Evolutionary conservation across 2,797 vertebrate species (phyloP).

Genomic region (Triplophysa bombifrons): DNA sequence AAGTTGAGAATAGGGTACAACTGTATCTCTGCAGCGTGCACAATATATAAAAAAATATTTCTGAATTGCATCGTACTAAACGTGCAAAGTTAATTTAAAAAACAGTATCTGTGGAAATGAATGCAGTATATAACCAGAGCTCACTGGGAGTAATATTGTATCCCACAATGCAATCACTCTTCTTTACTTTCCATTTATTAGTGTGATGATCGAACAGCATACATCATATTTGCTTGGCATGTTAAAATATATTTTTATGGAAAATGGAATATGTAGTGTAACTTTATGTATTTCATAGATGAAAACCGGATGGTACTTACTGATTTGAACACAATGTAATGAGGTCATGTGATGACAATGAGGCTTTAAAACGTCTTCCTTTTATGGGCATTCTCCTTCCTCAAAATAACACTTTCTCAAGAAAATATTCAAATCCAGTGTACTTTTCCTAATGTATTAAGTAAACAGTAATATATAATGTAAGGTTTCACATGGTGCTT

Average conservation of each 20-base stretch:
- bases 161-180: not conserved
- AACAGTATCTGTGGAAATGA: not conserved
- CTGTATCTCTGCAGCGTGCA: not conserved
- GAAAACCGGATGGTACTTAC: not conserved
- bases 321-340: not conserved
- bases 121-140: not conserved
- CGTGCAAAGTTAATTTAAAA: too few species aligned
- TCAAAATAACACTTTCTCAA: too few species aligned
- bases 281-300: not conserved
- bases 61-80: too few species aligned
- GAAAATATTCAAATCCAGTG: too few species aligned
- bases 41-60: too few species aligned
- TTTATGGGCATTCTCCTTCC: too few species aligned
- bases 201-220: not conserved
- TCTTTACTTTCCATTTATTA: not conserved
- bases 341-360: not conserved
- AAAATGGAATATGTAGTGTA: too few species aligned
- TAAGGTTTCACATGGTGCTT: not conserved
- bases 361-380: not conserved
- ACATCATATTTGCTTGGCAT: not conserved
- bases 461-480: too few species aligned
- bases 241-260: too few species aligned
- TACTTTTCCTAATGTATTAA: too few species aligned
- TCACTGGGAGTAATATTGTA: not conserved
- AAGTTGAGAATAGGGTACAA: too few species aligned